Evolutionary conservation across 2,888 invertebrate genomes (phyloP).

Genomic region (Drosophila rubida): DNA sequence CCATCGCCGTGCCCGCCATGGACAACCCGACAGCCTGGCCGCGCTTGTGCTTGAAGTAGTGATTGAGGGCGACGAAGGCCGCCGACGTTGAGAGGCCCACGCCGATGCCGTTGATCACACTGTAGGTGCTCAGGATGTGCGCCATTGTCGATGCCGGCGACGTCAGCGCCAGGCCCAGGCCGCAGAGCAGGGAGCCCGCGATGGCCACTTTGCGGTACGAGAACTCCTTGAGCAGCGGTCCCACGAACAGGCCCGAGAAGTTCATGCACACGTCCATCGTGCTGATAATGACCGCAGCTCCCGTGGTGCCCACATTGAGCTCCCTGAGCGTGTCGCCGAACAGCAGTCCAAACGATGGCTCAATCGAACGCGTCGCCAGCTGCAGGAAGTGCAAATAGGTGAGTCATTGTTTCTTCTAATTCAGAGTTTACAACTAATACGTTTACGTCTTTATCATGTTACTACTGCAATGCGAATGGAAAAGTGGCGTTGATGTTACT

Average conservation of each 20-base stretch:
- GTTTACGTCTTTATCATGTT: too few species aligned
- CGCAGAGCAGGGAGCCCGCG: slow-evolving; percentile 88
- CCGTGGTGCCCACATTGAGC: slow-evolving; percentile 90
- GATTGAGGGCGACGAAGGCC: slow-evolving; percentile 91
- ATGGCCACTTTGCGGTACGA: slow-evolving; percentile 90
- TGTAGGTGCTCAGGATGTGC: slow-evolving; percentile 90
- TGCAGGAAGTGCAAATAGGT: slow-evolving; percentile 81
- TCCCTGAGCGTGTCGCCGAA: slow-evolving; percentile 90
- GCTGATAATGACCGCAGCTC: slow-evolving; percentile 91
- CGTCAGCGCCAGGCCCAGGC: slow-evolving; percentile 88
- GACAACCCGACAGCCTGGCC: slow-evolving; percentile 92
- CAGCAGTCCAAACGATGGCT: slow-evolving; percentile 92
- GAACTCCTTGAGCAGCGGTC: slow-evolving; percentile 90
- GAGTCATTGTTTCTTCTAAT: background rate
- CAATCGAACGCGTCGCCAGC: slow-evolving; percentile 92
- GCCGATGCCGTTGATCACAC: slow-evolving; percentile 91
- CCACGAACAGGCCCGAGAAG: slow-evolving; percentile 91
- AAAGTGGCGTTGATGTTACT: too few species aligned
- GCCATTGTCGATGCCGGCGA: slow-evolving; percentile 90
- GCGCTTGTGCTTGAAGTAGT: slow-evolving; percentile 90
- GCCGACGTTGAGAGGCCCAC: slow-evolving; percentile 91
- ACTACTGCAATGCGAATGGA: too few species aligned
- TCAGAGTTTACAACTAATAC: background rate
- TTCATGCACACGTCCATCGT: slow-evolving; percentile 91
- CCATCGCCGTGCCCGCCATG: slow-evolving; percentile 92